Evolutionary conservation across 2,888 invertebrate genomes (phyloP), one percentile per base, ranked within the genome.

Genomic region (Xylota segnis): DNA sequence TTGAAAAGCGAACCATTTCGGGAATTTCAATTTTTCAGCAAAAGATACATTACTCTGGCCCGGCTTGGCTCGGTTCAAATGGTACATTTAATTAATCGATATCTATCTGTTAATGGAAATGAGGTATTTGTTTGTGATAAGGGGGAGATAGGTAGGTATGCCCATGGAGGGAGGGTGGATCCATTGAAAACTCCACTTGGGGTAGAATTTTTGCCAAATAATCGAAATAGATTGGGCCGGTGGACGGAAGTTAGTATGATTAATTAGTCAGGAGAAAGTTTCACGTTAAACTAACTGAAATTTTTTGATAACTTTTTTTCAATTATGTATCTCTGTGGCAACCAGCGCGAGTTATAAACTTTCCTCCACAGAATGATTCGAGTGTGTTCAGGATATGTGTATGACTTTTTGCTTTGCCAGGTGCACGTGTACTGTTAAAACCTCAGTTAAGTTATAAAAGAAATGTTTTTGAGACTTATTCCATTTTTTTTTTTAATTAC

Each of bases 21-120:
- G 2, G 1, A 16, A 45, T 32, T 14, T 47, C 2, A n/a, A 45
- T 47, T 47, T 63, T 63, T 47, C 12, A 32, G 1, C 16, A 6
- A 12, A 3, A 47, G 16, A n/a, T 29, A 50, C 50, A 50, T 0
- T 4, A 4, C 12, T 12, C 5, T 5, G 4, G 5, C 43, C 27
- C 23, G 32, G 32, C n/a, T n/a, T n/a, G n/a, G n/a, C n/a, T n/a
- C n/a, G 12, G 10, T 63, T 63, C 29, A 47, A 47, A 47, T 16
- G 14, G 12, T 18, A 16, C 45, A 63, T 29, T 47, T 47, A 47
- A 63, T 63, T 32, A 63, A 63, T 47, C 63, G 47, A 63, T 63
- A 63, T 63, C 47, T 63, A 32, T 63, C 63, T 63, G 32, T 63
- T 32, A 63, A 45, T 63, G 63, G 45, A 63, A 63, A 63, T 63